Evolutionary conservation across 2,797 vertebrate genomes (phyloP), one percentile per base, ranked within the genome.

Genomic region (Coregonus sp.): DNA sequence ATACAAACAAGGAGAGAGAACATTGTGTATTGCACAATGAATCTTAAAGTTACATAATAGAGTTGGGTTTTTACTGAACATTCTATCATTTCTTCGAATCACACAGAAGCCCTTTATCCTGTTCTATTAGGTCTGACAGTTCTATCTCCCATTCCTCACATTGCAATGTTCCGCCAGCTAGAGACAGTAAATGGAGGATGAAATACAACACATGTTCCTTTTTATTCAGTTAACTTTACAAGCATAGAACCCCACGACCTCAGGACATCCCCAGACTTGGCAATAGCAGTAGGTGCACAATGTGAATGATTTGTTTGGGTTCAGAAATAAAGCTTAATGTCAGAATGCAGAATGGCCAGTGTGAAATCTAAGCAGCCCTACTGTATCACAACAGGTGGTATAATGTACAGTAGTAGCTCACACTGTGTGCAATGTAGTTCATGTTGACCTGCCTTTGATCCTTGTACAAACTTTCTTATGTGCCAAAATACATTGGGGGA

Each of bases 1-100:
- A 66, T 66, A 16, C 63, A 14, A 33, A 66, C 20, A 31, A 14
- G 16, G 14, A 66, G 25, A 12, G 25, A 31, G 76, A 84, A 77
- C 74, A 83, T 81, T 86, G 40, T 14, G 56, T 59, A 54, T 71
- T 51, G 82, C 79, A 82, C 74, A 70, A 79, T 63, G 61, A 78
- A 82, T 72, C 77, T 70, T 18, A 51, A 65, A 4, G 15, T 4
- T 15, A 54, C 52, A 15, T 18, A 11, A 25, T 63, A 31, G 11
- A 4, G 18, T 59, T 59, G n/a, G n/a, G 54, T 2, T 59, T 20
- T 59, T 59, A 3, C 56, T 59, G 16, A 18, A 59, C 20, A 5
- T 5, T 59, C 56, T 18, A 59, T 20, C 5, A 7, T 59, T 59
- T 59, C 63, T 9, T 11, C 0, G n/a, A 25, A 29, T 63, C 2